Base-by-base conservation (phyloP, 2,797 vertebrate genomes). In the Melanotaenia boesemani region DNA sequence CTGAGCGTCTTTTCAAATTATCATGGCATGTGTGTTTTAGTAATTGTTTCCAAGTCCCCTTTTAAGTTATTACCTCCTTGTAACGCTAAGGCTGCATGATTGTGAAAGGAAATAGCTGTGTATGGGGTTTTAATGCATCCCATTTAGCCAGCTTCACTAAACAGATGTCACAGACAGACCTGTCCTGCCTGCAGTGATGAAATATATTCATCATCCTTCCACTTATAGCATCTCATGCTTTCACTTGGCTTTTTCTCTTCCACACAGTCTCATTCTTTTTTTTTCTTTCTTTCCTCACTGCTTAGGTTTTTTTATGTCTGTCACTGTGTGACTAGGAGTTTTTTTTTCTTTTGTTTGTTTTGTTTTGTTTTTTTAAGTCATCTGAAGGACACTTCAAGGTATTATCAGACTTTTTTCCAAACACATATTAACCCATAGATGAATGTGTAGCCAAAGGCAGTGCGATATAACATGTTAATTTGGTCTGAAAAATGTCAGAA, bases 191-290 rank as follows among this genome's bases (percentile, higher is more conserved):
- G 77, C 72, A 16, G 80, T 92, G 93, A 94, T 93, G 92, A 92
- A 93, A 94, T 92, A 89, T 93, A 94, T 94, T 91, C 91, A 94
- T 94, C 92, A 94, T 93, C 88, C 86, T 85, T 84, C 83, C 89
- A 89, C 91, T 91, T 91, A 85, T 26, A 87, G 76, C 76, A 76
- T 74, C 83, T 82, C 63, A 58, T 12, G 26, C 80, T 72, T 83
- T 87, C 82, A 69, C 72, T 76, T 80, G 72, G 26, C 62, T 71
- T 83, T 79, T 71, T 32, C 52, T 16, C 24, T 30, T 81, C 56
- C 60, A 46, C 79, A 63, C 74, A 67, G 70, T 76, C 73, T 79
- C 76, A 75, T 82, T 84, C 61, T 34, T 34, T 34, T 34, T 32
- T 5, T 48, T 50, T 85, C 79, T 55, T 87, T 83, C 84, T 81